A percentile compares a stretch with the other conserved stretches of the same genome.
phyloP scores from a whole-genome alignment of 2,113 vertebrate genomes.

The Haemorhous mexicanus region DNA sequence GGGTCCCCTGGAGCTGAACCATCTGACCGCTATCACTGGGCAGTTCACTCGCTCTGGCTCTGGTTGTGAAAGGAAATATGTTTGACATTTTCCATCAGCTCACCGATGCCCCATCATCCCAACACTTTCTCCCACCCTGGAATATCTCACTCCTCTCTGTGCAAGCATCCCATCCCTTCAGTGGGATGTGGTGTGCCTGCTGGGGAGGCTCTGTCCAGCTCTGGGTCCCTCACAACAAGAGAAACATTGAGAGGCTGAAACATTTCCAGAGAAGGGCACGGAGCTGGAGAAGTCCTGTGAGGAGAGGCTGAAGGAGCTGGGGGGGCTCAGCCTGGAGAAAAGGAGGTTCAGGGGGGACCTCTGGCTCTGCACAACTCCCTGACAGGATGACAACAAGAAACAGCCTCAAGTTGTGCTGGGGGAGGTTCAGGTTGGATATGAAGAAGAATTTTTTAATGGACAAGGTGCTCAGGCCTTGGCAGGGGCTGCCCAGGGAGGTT shows the following conservation, averaged over 20 bases:
- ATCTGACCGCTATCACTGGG: background rate
- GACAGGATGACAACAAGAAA: background rate
- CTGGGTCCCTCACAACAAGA: background rate
- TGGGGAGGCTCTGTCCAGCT: background rate
- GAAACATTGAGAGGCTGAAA: background rate
- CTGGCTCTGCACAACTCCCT: background rate
- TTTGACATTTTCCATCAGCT: too few species aligned
- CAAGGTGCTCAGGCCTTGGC: rapidly evolving
- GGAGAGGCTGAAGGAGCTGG: background rate
- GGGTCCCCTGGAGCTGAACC: background rate
- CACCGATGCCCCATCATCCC: background rate
- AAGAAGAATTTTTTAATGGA: background rate
- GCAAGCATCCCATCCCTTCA: background rate
- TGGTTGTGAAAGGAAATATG: background rate
- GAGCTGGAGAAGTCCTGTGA: background rate
- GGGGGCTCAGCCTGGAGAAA: background rate
- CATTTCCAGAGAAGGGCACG: background rate
- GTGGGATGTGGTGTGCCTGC: background rate
- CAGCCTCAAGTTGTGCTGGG: background rate
- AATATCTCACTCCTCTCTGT: background rate
- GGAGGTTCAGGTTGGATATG: background rate
- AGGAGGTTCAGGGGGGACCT: background rate
- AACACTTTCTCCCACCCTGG: background rate
- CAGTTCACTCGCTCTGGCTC: background rate
- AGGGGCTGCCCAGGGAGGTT: background rate